A percentile compares a stretch with the other conserved stretches of the same genome.
Evolutionary conservation across 2,888 invertebrate species (phyloP).

Genomic region (Sarcophaga carnaria): DNA sequence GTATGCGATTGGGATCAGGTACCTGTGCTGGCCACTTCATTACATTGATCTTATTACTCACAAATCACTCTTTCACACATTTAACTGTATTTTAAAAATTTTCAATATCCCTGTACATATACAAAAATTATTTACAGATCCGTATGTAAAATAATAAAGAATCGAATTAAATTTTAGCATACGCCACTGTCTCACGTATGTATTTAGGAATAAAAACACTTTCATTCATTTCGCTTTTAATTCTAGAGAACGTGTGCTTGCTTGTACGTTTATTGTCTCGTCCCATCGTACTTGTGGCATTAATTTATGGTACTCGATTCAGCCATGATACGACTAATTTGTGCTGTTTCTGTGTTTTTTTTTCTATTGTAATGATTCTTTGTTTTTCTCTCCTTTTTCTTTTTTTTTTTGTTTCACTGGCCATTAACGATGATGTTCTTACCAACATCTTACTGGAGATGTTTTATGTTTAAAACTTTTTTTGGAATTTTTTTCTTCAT

Average conservation of each 20-base stretch:
- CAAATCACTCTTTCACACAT: too few species aligned
- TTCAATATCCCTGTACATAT: too few species aligned
- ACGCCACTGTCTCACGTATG: not conserved
- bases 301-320: conserved; percentile 4
- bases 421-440: conserved; percentile 32
- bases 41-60: too few species aligned
- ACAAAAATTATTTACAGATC: too few species aligned
- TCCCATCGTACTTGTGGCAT: not conserved
- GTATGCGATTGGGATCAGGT: too few species aligned
- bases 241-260: conserved; percentile 17
- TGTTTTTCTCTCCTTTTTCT: conserved; percentile 10
- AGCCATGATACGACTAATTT: conserved; percentile 52
- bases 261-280: not conserved
- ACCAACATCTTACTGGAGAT: not conserved
- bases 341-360: not conserved
- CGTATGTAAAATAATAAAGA: too few species aligned
- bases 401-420: conserved; percentile 24
- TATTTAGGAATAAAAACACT: conserved; percentile 34
- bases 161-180: not conserved
- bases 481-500: not conserved
- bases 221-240: conserved; percentile 50
- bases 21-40: too few species aligned
- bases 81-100: too few species aligned
- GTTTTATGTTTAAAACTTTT: not conserved
- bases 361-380: conserved; percentile 33